A percentile compares a stretch with the other conserved stretches of the same genome.
phyloP scores from a whole-genome alignment of 2,113 vertebrate species.

The Hiodon tergisus region DNA sequence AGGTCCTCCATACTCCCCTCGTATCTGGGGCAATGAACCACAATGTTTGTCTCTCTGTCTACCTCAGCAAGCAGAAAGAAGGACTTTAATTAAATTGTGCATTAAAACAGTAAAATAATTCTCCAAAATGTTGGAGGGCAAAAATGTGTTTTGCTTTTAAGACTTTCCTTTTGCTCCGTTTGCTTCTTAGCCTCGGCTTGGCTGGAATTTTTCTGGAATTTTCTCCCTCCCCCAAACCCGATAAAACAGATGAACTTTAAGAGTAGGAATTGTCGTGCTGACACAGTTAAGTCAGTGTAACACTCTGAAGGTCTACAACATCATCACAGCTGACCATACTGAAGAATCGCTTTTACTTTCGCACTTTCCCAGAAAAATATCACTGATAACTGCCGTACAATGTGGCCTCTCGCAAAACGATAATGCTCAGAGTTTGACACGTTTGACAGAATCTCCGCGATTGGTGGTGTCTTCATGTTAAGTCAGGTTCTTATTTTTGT shows the following conservation, averaged over 20 bases:
- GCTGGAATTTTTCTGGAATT: not conserved
- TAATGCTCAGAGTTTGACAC: no score
- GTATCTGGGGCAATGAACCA: not conserved
- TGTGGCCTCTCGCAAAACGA: not conserved
- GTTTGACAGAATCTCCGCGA: no score
- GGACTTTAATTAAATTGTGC: no score
- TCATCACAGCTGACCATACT: not conserved
- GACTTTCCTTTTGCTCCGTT: no score
- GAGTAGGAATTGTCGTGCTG: not conserved
- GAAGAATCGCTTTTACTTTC: not conserved
- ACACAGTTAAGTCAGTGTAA: not conserved
- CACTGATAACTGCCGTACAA: conserved; percentile 6
- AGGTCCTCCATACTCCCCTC: not conserved
- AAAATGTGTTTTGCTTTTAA: no score
- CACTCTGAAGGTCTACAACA: not conserved
- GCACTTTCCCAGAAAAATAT: not conserved
- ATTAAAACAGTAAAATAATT: no score
- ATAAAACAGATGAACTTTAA: not conserved
- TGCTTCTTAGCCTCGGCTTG: no score
- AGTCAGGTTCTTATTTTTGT: no score
- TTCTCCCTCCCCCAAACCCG: not conserved
- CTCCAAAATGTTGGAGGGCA: no score
- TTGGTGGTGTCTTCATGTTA: no score
- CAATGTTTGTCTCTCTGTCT: not conserved
- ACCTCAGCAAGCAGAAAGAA: not conserved